A percentile compares a stretch with the other conserved stretches of the same genome.
These are phyloP conservation scores for Rhinichthys osculus DNA, from an alignment of 2,797 vertebrate species.

Conservation along the genomic window DNA sequence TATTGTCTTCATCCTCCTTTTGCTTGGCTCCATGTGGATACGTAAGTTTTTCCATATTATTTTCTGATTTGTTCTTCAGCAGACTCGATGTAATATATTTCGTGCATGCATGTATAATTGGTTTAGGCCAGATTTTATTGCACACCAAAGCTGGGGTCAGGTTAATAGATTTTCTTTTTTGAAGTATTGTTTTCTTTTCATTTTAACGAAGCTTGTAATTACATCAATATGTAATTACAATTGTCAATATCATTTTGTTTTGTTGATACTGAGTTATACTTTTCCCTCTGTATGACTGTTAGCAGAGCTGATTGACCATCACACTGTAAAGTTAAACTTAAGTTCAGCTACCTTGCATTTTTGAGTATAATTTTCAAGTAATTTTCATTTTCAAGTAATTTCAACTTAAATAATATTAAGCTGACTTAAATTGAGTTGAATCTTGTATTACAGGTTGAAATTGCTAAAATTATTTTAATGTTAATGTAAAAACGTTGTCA, in stretches of 20 bases:
- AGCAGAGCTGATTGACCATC: background rate
- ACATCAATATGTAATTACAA: background rate
- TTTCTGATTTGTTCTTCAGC: background rate
- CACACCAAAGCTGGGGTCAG: background rate
- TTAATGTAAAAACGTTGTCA: background rate
- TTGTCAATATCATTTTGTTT: background rate
- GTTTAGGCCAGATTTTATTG: background rate
- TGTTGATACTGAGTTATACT: background rate
- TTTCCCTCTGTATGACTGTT: background rate
- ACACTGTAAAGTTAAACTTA: background rate
- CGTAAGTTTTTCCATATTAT: conserved; percentile 70
- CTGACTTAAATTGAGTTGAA: background rate
- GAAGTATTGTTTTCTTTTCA: background rate
- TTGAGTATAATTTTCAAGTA: background rate
- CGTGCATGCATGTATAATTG: background rate
- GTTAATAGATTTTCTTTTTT: background rate
- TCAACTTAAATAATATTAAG: background rate
- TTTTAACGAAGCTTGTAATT: background rate
- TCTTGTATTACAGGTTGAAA: background rate
- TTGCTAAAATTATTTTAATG: background rate
- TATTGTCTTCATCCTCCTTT: conserved; percentile 75
- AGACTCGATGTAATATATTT: conserved; percentile 14
- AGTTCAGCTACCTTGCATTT: background rate
- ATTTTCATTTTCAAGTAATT: background rate
- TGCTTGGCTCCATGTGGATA: conserved; percentile 79